Evolutionary conservation across 2,113 vertebrate genomes (phyloP).

Genomic region (Callopanchax toddi): DNA sequence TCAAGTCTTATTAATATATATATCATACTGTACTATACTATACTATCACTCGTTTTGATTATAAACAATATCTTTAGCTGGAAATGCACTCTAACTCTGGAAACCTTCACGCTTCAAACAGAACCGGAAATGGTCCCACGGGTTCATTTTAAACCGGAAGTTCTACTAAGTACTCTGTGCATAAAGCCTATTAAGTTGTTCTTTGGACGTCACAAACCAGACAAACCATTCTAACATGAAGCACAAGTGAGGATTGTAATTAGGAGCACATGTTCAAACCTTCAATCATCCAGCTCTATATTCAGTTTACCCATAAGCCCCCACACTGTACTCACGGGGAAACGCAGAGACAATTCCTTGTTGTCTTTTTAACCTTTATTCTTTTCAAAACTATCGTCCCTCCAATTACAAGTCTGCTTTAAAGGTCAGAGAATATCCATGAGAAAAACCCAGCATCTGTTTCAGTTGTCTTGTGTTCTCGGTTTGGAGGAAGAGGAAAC

Average conservation of each 20-base stretch:
- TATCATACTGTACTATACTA: too few relatives aligned
- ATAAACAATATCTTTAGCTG: too few relatives aligned
- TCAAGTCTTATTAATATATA: too few relatives aligned
- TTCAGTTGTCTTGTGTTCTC: slow-evolving; percentile 52
- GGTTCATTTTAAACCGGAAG: too few relatives aligned
- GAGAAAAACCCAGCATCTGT: slow-evolving; percentile 54
- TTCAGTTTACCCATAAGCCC: slow-evolving; percentile 20
- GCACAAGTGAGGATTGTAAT: not conserved
- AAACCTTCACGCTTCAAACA: too few relatives aligned
- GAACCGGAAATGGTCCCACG: too few relatives aligned
- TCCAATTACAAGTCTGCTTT: slow-evolving; percentile 40
- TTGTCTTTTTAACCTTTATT: slow-evolving; percentile 28
- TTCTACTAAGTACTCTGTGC: too few relatives aligned
- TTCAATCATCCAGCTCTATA: too few relatives aligned
- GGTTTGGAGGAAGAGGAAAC: slow-evolving; percentile 45
- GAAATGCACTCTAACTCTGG: too few relatives aligned
- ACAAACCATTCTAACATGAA: not conserved
- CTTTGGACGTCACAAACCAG: not conserved
- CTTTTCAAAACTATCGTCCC: slow-evolving; percentile 39
- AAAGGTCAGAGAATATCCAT: slow-evolving; percentile 53
- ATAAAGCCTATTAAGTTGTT: slow-evolving; percentile 3
- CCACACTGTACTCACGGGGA: slow-evolving; percentile 5
- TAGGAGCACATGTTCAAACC: slow-evolving; percentile 5
- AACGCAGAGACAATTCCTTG: slow-evolving; percentile 18
- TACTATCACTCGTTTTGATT: too few relatives aligned